A percentile compares a stretch with the other conserved stretches of the same genome.
Evolutionary conservation across 2,888 invertebrate genomes (phyloP).

Genomic region (Agrypnus murinus): DNA sequence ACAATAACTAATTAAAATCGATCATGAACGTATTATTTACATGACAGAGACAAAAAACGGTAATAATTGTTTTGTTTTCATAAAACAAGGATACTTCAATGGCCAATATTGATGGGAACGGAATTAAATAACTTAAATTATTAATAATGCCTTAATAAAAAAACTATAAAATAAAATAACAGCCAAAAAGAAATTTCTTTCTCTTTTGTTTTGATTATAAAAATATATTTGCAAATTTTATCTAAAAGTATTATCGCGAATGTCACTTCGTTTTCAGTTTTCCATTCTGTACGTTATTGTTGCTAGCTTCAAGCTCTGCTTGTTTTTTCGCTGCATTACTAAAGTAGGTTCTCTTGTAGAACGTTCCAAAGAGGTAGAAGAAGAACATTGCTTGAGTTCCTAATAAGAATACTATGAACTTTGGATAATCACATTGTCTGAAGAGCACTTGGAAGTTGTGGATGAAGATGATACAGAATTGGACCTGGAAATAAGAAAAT

Average conservation of each 20-base stretch:
- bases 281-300: slow-evolving; percentile 52
- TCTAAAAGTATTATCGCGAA: neutral
- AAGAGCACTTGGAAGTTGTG: slow-evolving; percentile 80
- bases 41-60: neutral
- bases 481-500: slow-evolving; percentile 74
- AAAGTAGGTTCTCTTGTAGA: slow-evolving; percentile 81
- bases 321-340: slow-evolving; percentile 52
- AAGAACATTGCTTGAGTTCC: slow-evolving; percentile 81
- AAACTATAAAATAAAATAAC: slow-evolving; percentile 29
- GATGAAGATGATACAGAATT: slow-evolving; percentile 84
- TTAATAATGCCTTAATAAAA: slow-evolving; percentile 20
- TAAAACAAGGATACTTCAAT: neutral
- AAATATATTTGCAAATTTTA: no score
- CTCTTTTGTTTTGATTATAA: neutral
- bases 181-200: slow-evolving; percentile 24
- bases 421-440: slow-evolving; percentile 82
- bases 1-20: slow-evolving; percentile 39
- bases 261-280: slow-evolving; percentile 54
- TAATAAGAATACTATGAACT: slow-evolving; percentile 78
- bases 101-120: neutral
- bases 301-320: slow-evolving; percentile 10
- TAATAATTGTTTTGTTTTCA: neutral
- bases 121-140: slow-evolving; percentile 17
- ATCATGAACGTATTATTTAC: slow-evolving; percentile 15
- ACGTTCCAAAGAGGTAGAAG: slow-evolving; percentile 85